phyloP scores from a whole-genome alignment of 2,797 vertebrate genomes.

The Neosilurus mollespiculum region DNA sequence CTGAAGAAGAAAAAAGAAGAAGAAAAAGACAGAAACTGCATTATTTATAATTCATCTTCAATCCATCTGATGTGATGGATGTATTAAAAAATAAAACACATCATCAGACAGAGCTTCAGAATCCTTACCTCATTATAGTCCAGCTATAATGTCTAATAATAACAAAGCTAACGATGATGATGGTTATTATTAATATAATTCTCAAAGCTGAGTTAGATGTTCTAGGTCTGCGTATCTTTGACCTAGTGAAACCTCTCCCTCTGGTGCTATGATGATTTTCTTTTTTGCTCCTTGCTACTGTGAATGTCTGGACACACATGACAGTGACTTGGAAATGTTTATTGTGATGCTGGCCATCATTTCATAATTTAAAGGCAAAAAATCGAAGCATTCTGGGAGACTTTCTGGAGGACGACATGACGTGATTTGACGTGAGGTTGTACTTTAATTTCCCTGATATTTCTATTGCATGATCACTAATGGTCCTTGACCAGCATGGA shows the following conservation, averaged over 20 bases:
- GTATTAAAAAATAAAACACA: constrained; percentile 47
- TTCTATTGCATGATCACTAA: constrained; percentile 2
- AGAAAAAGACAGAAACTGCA: constrained; percentile 47
- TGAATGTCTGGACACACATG: not conserved
- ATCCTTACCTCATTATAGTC: constrained; percentile 35
- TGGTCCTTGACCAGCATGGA: not conserved
- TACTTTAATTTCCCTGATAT: not conserved
- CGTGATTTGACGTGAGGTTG: not conserved
- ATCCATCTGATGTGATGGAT: constrained; percentile 59
- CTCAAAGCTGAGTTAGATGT: not conserved
- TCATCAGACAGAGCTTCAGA: constrained; percentile 38
- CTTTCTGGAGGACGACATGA: not conserved
- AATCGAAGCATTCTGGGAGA: not conserved
- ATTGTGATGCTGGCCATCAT: constrained; percentile 35
- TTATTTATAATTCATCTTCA: constrained; percentile 28
- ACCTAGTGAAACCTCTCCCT: not conserved
- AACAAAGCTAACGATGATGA: not conserved
- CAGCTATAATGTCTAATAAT: not conserved
- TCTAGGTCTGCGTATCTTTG: not conserved
- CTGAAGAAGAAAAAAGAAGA: constrained; percentile 3
- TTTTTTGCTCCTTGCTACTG: not conserved
- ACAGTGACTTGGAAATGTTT: not conserved
- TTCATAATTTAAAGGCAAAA: constrained; percentile 3
- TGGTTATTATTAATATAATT: not conserved
- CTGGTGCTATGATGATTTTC: constrained; percentile 30